These are phyloP conservation scores for Lomographa bimaculata DNA, from an alignment of 2,888 invertebrate species.

Conservation along the genomic window DNA sequence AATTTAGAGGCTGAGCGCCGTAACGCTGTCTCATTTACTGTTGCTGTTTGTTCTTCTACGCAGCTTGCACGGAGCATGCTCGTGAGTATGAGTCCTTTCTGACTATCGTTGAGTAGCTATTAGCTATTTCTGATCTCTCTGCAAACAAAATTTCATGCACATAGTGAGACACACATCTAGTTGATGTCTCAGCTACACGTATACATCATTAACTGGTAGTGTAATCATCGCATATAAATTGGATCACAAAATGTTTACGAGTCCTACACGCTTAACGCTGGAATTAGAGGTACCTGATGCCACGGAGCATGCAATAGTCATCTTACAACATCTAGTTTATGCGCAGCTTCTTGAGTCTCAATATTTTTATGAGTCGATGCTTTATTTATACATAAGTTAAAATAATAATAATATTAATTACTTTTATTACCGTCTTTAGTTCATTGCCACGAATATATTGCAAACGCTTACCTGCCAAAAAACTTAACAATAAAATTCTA, in stretches of 20 bases:
- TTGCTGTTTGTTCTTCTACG: conserved; percentile 86
- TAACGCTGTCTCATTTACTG: conserved; percentile 83
- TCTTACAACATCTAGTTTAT: no score
- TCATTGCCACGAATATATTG: no score
- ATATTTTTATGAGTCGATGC: no score
- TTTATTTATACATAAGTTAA: no score
- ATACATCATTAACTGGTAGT: conserved; percentile 45
- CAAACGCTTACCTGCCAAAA: no score
- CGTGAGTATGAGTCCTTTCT: conserved; percentile 87
- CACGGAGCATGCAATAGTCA: conserved; percentile 11
- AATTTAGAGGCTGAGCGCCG: conserved; percentile 55
- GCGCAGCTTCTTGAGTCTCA: no score
- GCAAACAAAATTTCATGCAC: conserved; percentile 28
- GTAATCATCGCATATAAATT: conserved; percentile 35
- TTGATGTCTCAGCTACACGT: conserved; percentile 23
- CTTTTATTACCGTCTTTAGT: no score
- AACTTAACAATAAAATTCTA: no score
- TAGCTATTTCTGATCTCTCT: conserved; percentile 35
- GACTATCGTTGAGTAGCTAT: conserved; percentile 42
- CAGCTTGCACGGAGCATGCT: conserved; percentile 96
- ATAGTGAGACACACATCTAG: conserved; percentile 22
- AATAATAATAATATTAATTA: no score
- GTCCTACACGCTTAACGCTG: conserved; percentile 57
- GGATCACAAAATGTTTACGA: conserved; percentile 44
- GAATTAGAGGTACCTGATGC: conserved; percentile 31